These are phyloP conservation scores for Varanus komodoensis DNA, from an alignment of 2,113 vertebrate genomes.

Conservation along the genomic window DNA sequence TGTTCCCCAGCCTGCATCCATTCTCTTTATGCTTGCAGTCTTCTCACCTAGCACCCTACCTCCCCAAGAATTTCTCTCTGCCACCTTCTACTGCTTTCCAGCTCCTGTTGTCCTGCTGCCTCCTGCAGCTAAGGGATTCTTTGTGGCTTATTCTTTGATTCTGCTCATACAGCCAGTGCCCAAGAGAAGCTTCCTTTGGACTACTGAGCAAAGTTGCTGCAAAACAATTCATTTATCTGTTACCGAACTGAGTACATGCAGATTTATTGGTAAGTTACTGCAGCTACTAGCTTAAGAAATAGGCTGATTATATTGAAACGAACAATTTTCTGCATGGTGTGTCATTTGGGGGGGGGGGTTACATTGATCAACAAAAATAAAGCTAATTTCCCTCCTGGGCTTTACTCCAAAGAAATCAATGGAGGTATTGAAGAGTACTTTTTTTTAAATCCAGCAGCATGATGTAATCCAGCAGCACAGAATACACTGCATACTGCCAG, in stretches of 20 bases:
- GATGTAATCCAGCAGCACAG: neutral
- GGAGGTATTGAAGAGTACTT: neutral
- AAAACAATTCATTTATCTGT: conserved; percentile 2
- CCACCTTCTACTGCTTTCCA: neutral
- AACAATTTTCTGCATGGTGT: neutral
- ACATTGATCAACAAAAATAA: neutral
- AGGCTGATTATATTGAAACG: neutral
- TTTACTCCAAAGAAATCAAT: neutral
- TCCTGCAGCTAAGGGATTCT: neutral
- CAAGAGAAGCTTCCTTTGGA: neutral
- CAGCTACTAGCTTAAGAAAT: neutral
- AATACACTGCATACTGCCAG: neutral
- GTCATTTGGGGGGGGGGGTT: no score
- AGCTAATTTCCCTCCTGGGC: neutral
- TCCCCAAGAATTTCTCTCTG: neutral
- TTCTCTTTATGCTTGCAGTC: neutral
- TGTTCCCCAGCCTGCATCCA: neutral
- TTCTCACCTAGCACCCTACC: neutral
- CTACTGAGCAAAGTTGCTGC: neutral
- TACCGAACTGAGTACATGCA: neutral
- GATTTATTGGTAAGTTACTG: neutral
- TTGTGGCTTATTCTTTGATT: no score
- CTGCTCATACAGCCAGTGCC: neutral
- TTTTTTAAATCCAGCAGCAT: neutral
- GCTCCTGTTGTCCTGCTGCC: neutral